Base-by-base conservation (phyloP, 30 jellyfish, hydroid and myxozoan species). In the Aurelia coerulea region DNA sequence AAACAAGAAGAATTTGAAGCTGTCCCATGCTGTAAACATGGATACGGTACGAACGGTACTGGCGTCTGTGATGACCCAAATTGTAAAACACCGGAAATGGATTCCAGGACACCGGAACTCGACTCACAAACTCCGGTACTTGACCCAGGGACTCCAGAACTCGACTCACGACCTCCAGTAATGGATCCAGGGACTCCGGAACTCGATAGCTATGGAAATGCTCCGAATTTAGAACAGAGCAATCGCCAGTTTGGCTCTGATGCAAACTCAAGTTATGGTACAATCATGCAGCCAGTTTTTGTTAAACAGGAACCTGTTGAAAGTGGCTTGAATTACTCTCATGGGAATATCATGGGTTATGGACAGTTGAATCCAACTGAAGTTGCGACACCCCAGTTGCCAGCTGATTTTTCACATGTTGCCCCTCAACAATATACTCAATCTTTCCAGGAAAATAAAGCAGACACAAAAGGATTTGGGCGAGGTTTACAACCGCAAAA, bases 81-180 rank as follows among this genome's bases (percentile, higher is more conserved):
- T 23, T 60, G 70, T 23, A 60, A 23, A 60, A 60, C 70, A 11
- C 70, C 70, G 10, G 70, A 60, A 60, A n/a, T 60, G 70, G 70
- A 60, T 23, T 60, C 70, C 8, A 23, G 70, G 35, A 60, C 70
- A n/a, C 70, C 70, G 31, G 70, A 60, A 23, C 39, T 60, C 35
- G 70, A 60, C 35, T 23, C 31, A 23, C 4, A 37, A 60, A 60
- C 70, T 60, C 68, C 68, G 2, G 13, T 14, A 59, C 19, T 59
- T 16, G 68, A 59, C 13, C 31, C 31, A 4, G 68, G 68, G 31
- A 59, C 68, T 59, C 70, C 70, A 6, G 70, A 60, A 23, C 70
- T 60, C 35, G 70, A 60, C 70, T 17, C 31, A 5, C 12, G 11
- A 17, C 32, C 70, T 17, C 31, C 15, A 5, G 11, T 10, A 0